Base-by-base conservation (phyloP, 2,888 invertebrate species). In the Metellina segmentata region DNA sequence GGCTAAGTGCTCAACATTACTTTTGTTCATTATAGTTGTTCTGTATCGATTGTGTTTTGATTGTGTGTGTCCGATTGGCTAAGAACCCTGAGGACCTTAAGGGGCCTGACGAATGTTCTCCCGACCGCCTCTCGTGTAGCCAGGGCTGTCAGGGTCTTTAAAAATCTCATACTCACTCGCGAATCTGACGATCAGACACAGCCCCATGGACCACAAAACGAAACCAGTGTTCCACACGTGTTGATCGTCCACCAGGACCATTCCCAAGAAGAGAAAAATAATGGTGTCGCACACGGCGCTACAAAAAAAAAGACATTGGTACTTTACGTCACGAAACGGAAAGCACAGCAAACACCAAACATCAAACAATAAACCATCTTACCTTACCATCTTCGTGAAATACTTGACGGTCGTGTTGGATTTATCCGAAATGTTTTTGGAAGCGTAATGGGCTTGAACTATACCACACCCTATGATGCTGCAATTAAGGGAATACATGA, bases 241-340 rank as follows among this genome's bases (percentile, higher is more conserved):
- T 19, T 94, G 93, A 7, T 95, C 95, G 86, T 95, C 95, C 20
- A 96, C 95, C 72, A 96, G 94, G 90, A 95, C 95, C 93, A 96
- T 95, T 2, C 96, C 96, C 85, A 96, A 95, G 93, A 96, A 96
- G 93, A 96, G 94, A 94, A 96, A 96, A 90, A 96, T 96, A 75
- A 96, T 95, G 48, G 95, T 95, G 93, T 96, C 96, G 93, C 95
- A 95, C 11, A 95, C 95, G 11, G 95, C 95, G 93, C 96, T 96
- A 94, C 0, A 61, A 82, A 81, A 70, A 75, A 77, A n/a, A 16
- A 20, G 61, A 61, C 8, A 53, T 75, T 6, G 4, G 16, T 61
- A n/a, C 70, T 61, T 49, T n/a, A 49, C 53, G 16, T 52, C 19
- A 16, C 16, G 0, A 13, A 70, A 70, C 7, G 70, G 13, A 6